Conservation (phyloP, 2,888 invertebrate species). For the Omphaloscelis lunosa region DNA sequence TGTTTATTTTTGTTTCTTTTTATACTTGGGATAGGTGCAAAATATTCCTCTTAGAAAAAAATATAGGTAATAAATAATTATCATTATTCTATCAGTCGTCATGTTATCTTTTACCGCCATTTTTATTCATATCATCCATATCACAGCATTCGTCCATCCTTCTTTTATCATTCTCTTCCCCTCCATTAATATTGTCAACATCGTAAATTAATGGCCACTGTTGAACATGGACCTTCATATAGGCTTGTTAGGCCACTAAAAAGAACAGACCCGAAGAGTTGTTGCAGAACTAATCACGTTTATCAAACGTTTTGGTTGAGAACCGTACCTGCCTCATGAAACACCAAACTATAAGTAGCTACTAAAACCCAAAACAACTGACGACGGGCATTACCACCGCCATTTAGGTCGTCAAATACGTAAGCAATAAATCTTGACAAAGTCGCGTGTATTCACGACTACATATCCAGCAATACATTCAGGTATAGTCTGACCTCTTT, state of each 20-base stretch:
- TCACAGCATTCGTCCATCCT: too few relatives aligned
- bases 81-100: neutral
- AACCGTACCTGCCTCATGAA: neutral
- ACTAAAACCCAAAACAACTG: conserved; percentile 24
- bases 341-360: conserved; percentile 7
- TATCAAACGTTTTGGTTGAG: neutral
- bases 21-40: too few relatives aligned
- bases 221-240: neutral
- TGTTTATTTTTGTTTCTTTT: neutral
- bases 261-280: neutral
- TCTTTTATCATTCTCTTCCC: too few relatives aligned
- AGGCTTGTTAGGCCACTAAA: neutral
- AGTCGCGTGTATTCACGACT: conserved; percentile 28
- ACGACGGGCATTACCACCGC: conserved; percentile 14
- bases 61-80: too few relatives aligned
- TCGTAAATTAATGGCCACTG: neutral
- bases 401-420: conserved; percentile 62
- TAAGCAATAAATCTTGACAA: conserved; percentile 67
- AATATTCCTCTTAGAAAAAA: too few relatives aligned
- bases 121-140: too few relatives aligned
- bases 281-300: neutral
- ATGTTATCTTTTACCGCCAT: neutral
- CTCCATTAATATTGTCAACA: neutral
- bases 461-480: neutral
- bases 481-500: neutral